These are phyloP conservation scores for Gisinianus flammeolus DNA, from an alignment of 2,888 invertebrate species.

Conservation along the genomic window DNA sequence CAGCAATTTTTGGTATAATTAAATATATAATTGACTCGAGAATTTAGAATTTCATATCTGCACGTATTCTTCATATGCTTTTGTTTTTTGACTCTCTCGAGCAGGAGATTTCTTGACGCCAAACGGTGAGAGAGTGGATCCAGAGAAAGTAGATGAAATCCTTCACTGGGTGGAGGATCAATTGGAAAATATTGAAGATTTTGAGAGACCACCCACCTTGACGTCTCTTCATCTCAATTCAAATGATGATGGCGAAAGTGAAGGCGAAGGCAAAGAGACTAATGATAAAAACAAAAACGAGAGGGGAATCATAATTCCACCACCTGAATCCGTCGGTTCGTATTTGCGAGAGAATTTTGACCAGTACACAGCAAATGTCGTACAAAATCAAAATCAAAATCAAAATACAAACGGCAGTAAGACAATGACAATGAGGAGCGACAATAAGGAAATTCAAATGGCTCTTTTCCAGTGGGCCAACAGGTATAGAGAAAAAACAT, in stretches of 20 bases:
- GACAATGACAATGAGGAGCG: slow-evolving; percentile 30
- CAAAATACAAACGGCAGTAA: neutral
- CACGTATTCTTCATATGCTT: neutral
- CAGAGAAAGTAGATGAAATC: slow-evolving; percentile 64
- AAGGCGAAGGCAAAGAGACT: neutral
- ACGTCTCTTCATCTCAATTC: neutral
- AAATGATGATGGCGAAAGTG: neutral
- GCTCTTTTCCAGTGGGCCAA: slow-evolving; percentile 70
- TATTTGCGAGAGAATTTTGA: slow-evolving; percentile 63
- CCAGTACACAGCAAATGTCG: slow-evolving; percentile 59
- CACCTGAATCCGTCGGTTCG: slow-evolving; percentile 60
- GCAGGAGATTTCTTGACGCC: slow-evolving; percentile 54
- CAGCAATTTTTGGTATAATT: neutral
- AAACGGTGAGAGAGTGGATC: slow-evolving; percentile 58
- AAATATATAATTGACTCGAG: neutral
- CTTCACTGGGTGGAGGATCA: slow-evolving; percentile 64
- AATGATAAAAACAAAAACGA: neutral
- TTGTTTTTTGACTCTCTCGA: neutral
- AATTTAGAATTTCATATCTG: no score
- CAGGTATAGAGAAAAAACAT: slow-evolving; percentile 59
- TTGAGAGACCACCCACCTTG: no score
- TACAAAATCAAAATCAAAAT: neutral
- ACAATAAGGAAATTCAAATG: slow-evolving; percentile 63
- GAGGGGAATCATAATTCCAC: neutral
- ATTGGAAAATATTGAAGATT: slow-evolving; percentile 63